These are phyloP conservation scores for Protomyctophum bolini DNA, from an alignment of 2,113 vertebrate species.

Conservation along the genomic window DNA sequence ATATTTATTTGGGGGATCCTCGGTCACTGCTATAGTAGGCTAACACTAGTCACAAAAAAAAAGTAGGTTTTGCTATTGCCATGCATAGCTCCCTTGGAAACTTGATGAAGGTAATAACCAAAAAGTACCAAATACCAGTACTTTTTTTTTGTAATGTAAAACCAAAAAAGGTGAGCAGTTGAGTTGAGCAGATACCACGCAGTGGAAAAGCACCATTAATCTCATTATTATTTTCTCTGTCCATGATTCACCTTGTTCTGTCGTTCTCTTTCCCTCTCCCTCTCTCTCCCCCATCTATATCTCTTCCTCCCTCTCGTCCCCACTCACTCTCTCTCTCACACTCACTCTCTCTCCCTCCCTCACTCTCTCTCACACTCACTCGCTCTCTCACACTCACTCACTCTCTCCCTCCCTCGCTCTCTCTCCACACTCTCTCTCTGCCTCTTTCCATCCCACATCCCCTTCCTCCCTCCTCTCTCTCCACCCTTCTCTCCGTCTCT, in stretches of 20 bases:
- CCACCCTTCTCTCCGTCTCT: constrained; percentile 13
- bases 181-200: too few relatives aligned
- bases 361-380: constrained; percentile 3
- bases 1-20: too few relatives aligned
- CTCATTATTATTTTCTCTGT: too few relatives aligned
- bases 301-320: constrained; percentile 13
- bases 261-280: background rate
- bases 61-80: too few relatives aligned
- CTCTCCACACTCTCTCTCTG: constrained; percentile 9
- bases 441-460: constrained; percentile 4
- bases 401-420: constrained; percentile 19
- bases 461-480: constrained; percentile 2
- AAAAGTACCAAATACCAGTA: too few relatives aligned
- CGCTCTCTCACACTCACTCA: constrained; percentile 4
- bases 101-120: too few relatives aligned
- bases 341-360: constrained; percentile 5
- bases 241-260: background rate
- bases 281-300: background rate
- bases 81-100: too few relatives aligned
- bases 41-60: too few relatives aligned
- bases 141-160: too few relatives aligned
- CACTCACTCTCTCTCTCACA: background rate
- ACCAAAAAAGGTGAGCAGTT: too few relatives aligned
- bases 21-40: too few relatives aligned
- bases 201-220: too few relatives aligned